Evolutionary conservation across 1,140 invertebrate species (phyloP), one percentile per base, ranked within the genome.

Genomic region (Lethrus apterus): DNA sequence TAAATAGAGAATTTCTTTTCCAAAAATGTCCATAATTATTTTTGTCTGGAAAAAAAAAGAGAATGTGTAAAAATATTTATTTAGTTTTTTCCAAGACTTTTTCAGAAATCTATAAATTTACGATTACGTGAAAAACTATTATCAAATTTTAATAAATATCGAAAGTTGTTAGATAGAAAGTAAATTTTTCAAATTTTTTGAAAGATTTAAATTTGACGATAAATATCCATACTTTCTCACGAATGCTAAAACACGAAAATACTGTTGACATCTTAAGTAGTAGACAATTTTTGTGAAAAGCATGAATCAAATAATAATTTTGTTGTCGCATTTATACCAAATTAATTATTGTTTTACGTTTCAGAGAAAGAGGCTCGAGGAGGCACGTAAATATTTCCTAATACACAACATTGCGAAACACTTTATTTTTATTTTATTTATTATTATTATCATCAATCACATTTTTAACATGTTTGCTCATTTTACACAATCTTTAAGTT

Each of bases 311-410:
- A 33, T 8, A 11, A 33, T 14, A 7, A 33, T 8, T 33, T 9
- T 15, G 14, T 5, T 33, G 5, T 33, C 14, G 5, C 9, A 8
- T 33, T 33, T 33, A 7, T 33, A 11, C 48, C 36, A 36, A 43
- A 36, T 9, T 29, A 18, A 9, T 38, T 48, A 57, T 49, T 63
- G 59, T 60, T 36, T 65, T 56, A 65, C 58, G 69, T 75, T 75
- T 49, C 71, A 75, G 74, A 71, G 67, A 63, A 75, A 76, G 62
- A 72, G 70, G 62, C 60, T 76, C 56, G 74, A 75, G 62, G 72
- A 76, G 73, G 73, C 73, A 76, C 66, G 72, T 75, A 74, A 63
- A 65, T 42, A 52, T 26, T 29, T n/a, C 23, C 21, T 23, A 26
- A 29, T 8, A 20, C 42, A 44, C 15, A 21, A 21, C 33, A 19